Evolutionary conservation across 2,113 vertebrate genomes (phyloP), one percentile per base, ranked within the genome.

Genomic region (Dicentrarchus labrax): DNA sequence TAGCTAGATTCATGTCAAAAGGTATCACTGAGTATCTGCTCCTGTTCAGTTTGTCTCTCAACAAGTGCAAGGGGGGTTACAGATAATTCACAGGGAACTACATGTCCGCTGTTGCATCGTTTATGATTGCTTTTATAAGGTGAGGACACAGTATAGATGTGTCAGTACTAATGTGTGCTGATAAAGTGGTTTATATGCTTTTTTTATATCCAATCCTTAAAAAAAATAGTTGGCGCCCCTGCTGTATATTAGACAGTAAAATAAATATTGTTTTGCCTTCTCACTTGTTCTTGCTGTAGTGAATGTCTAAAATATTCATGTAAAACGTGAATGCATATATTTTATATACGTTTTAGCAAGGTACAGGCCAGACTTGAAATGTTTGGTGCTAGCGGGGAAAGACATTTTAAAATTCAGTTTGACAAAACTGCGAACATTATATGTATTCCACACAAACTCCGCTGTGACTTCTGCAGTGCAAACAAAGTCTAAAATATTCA

Each of bases 1-100:
- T 56, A 51, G 56, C 16, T 51, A 51, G 74, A 75, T 74, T 83
- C 22, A 64, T n/a, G 76, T 53, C 21, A 59, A 62, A 64, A 56
- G 56, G n/a, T 36, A 30, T 79, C 47, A 0, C 64, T 0, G 66
- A 64, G 74, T 24, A 38, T 22, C 8, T 57, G 17, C 60, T 36
- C 21, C 15, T n/a, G 45, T 39, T 74, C 50, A 45, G 12, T 54
- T 71, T 15, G 22, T 64, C 43, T 73, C 69, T 73, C 39, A 38
- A 60, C n/a, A 54, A 71, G 72, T 86, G 57, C 59, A 69, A 70
- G 47, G 60, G 65, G 66, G 75, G 13, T 4, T 62, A 24, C 17
- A 13, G 2, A 43, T 76, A 41, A 59, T n/a, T 36, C n/a, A 13
- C 4, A 50, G 8, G 62, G 50, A 47, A 36, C 72, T 59, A 57